Evolutionary conservation across 2,113 vertebrate genomes (phyloP).

Genomic region (Tragelaphus strepsiceros): DNA sequence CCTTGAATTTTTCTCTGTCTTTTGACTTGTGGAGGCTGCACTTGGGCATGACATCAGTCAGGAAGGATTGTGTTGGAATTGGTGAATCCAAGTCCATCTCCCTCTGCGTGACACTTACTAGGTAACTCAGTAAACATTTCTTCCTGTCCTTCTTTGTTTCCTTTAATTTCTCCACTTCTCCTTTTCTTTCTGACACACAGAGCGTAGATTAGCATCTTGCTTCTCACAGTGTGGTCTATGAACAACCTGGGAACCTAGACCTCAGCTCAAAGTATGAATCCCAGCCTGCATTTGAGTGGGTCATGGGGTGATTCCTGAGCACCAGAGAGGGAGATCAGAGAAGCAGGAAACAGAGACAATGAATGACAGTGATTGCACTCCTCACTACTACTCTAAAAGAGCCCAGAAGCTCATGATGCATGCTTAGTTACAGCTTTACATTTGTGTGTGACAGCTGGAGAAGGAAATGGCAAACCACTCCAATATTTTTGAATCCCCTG

Average conservation of each 20-base stretch:
- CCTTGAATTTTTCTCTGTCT: background rate
- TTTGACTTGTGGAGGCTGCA: background rate
- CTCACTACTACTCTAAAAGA: background rate
- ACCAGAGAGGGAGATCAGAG: background rate
- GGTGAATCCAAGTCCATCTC: background rate
- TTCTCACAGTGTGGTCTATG: background rate
- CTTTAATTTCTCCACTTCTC: background rate
- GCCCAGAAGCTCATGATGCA: background rate
- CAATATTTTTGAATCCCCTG: background rate
- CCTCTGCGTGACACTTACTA: background rate
- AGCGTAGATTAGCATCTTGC: background rate
- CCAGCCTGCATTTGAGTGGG: background rate
- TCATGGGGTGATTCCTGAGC: background rate
- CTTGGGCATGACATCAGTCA: background rate
- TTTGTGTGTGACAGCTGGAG: background rate
- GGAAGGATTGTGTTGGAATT: background rate
- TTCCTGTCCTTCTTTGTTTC: background rate
- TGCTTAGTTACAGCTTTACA: background rate
- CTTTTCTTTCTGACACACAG: background rate
- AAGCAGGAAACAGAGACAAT: background rate
- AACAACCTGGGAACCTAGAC: background rate
- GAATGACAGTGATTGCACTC: accelerated
- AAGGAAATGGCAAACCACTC: background rate
- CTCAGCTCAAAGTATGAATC: background rate
- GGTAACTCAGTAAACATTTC: background rate